Evolutionary conservation across 2,797 vertebrate species (phyloP).

Genomic region (Crenuchus spilurus): DNA sequence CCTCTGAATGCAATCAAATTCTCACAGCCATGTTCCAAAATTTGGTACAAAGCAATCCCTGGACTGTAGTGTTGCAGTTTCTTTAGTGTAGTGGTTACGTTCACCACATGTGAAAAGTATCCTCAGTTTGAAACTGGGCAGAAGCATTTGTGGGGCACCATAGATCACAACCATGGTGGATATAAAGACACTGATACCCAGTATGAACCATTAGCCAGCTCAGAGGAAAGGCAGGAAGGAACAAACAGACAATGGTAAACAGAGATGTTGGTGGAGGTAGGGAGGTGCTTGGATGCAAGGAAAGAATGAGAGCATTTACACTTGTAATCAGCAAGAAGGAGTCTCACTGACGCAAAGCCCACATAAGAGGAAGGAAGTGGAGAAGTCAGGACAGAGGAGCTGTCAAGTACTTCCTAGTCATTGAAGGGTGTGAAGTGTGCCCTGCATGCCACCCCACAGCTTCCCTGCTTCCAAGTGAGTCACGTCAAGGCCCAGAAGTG

Average conservation of each 20-base stretch:
- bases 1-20: too few relatives aligned
- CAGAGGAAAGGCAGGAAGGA: conserved; percentile 64
- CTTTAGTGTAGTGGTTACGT: too few relatives aligned
- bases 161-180: not conserved
- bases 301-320: conserved; percentile 72
- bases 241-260: conserved; percentile 55
- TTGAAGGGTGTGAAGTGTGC: conserved; percentile 76
- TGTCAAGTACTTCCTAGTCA: conserved; percentile 82
- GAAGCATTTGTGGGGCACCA: too few relatives aligned
- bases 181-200: not conserved
- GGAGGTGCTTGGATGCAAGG: conserved; percentile 61
- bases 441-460: conserved; percentile 54
- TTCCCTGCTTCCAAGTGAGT: conserved; percentile 34
- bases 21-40: too few relatives aligned
- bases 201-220: not conserved
- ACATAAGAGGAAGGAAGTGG: conserved; percentile 77
- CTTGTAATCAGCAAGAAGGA: conserved; percentile 77
- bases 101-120: too few relatives aligned
- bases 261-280: conserved; percentile 56
- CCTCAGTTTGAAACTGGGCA: too few relatives aligned
- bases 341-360: conserved; percentile 78
- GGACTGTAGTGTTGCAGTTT: too few relatives aligned
- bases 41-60: too few relatives aligned
- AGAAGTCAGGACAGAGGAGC: conserved; percentile 74
- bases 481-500: conserved; percentile 9